Conservation (phyloP, 2,797 vertebrate genomes). For the Gorsachius magnificus region DNA sequence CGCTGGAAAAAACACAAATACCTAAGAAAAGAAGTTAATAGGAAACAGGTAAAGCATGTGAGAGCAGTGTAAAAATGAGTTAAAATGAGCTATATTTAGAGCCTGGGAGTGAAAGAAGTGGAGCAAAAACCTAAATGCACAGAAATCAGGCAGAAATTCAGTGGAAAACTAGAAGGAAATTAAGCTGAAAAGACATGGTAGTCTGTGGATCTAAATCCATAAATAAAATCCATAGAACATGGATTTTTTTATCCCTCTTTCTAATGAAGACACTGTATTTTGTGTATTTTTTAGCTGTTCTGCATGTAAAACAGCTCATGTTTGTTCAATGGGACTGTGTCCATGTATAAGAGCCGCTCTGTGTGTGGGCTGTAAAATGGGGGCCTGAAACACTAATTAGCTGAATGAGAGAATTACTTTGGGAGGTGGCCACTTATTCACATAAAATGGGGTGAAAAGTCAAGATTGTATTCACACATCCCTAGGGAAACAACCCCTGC, state of each 20-base stretch:
- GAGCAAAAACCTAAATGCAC: not conserved
- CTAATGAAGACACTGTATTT: not conserved
- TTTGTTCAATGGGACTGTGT: not conserved
- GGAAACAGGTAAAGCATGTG: not conserved
- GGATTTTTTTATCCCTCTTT: not conserved
- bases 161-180: not conserved
- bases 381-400: not conserved
- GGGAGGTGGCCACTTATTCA: not conserved
- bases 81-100: not conserved
- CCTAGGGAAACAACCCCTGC: not conserved
- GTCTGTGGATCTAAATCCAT: not conserved
- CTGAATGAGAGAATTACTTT: not conserved
- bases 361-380: not conserved
- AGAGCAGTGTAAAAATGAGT: not conserved
- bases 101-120: not conserved
- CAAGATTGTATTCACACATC: not conserved
- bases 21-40: not conserved
- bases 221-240: not conserved
- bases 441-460: not conserved
- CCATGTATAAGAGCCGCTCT: not conserved
- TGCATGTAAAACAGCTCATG: not conserved
- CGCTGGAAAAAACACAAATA: not conserved
- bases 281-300: not conserved
- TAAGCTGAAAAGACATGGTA: not conserved
- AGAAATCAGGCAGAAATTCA: not conserved